These are phyloP conservation scores for Ochropleura plecta DNA, from an alignment of 2,888 invertebrate genomes.

Conservation along the genomic window DNA sequence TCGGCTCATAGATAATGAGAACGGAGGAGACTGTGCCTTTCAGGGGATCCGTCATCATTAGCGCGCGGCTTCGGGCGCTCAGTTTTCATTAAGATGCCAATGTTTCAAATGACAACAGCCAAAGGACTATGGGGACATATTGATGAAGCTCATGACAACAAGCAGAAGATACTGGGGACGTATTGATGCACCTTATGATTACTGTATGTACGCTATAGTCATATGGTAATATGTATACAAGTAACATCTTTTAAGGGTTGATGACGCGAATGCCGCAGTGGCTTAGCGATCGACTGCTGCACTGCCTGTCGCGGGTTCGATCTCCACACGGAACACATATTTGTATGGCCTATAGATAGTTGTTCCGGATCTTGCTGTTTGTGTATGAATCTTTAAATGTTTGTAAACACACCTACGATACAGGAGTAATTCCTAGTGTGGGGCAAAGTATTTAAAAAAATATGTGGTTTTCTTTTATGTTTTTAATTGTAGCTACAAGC, in stretches of 20 bases:
- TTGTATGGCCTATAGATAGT: too few relatives aligned
- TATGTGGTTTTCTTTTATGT: neutral
- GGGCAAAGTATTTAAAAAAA: too few relatives aligned
- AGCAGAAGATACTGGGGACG: conserved; percentile 23
- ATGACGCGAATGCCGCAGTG: too few relatives aligned
- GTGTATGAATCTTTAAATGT: too few relatives aligned
- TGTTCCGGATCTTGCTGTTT: too few relatives aligned
- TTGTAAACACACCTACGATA: too few relatives aligned
- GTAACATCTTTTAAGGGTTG: neutral
- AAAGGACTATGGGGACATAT: conserved; percentile 70
- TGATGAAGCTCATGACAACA: conserved; percentile 72
- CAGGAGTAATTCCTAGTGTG: too few relatives aligned
- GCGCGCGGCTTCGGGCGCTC: conserved; percentile 81
- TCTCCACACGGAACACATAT: too few relatives aligned
- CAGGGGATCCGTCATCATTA: conserved; percentile 88
- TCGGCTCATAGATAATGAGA: conserved; percentile 85
- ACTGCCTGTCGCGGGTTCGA: too few relatives aligned
- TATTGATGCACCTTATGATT: conserved; percentile 73
- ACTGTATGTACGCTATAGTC: conserved; percentile 29
- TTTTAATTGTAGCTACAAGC: neutral
- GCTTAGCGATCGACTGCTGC: too few relatives aligned
- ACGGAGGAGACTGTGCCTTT: conserved; percentile 82
- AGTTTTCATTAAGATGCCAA: conserved; percentile 87
- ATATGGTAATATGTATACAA: neutral
- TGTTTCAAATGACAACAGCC: conserved; percentile 82